A percentile compares a stretch with the other conserved stretches of the same genome.
Evolutionary conservation across 1,140 invertebrate genomes (phyloP).

Genomic region (Hyles vespertilio): DNA sequence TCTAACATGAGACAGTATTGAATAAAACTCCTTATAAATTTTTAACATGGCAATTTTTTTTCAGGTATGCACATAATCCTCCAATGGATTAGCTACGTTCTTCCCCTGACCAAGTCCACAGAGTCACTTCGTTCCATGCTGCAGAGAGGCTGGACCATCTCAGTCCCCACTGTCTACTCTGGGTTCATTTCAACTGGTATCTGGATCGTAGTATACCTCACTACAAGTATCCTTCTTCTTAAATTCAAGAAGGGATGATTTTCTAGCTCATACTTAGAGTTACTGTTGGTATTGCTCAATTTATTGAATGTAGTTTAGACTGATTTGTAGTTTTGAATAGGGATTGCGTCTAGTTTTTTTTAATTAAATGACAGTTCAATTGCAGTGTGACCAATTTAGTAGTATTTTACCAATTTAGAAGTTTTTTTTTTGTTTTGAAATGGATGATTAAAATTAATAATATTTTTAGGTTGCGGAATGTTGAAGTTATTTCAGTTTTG

Average conservation of each 20-base stretch:
- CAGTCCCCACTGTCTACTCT: constrained; percentile 85
- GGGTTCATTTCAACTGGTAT: constrained; percentile 89
- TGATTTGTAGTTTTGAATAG: too few relatives aligned
- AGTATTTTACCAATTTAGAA: too few relatives aligned
- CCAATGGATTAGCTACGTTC: constrained; percentile 84
- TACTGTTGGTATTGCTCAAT: not conserved
- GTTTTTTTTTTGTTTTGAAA: too few relatives aligned
- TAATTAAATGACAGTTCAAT: too few relatives aligned
- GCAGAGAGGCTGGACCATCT: constrained; percentile 90
- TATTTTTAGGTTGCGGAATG: too few relatives aligned
- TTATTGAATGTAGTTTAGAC: too few relatives aligned
- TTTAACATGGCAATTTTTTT: constrained; percentile 2
- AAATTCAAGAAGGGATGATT: constrained; percentile 89
- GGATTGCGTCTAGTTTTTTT: too few relatives aligned
- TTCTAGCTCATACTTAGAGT: not conserved
- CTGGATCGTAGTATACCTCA: constrained; percentile 91
- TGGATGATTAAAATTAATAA: too few relatives aligned
- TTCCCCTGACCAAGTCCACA: constrained; percentile 95
- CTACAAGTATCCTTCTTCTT: constrained; percentile 85
- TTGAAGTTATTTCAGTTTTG: too few relatives aligned
- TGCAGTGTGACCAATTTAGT: too few relatives aligned
- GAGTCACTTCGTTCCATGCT: constrained; percentile 92
- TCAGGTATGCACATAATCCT: constrained; percentile 85
- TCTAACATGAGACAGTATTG: too few relatives aligned
- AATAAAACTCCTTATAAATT: too few relatives aligned